Base-by-base conservation (phyloP, 1,140 invertebrate species). In the Leptinotarsa defecta region DNA sequence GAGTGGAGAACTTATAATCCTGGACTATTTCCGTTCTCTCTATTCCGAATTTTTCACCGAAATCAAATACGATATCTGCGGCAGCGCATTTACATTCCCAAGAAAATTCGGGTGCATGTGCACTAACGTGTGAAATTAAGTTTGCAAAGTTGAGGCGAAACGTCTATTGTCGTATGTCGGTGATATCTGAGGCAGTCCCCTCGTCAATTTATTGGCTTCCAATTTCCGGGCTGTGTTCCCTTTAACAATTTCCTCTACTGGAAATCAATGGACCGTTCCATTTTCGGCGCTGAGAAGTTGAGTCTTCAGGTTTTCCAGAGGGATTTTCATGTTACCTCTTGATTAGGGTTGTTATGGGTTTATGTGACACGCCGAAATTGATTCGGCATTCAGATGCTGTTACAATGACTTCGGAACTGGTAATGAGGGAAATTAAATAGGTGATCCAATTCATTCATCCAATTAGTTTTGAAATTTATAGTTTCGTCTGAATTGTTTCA, bases 121-220 rank as follows among this genome's bases (percentile, higher is more conserved):
- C 52, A 57, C 52, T 19, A 57, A 57, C 52, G 52, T 57, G 52
- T 57, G 52, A 57, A 57, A 57, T 57, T 57, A 57, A 19, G 52
- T 57, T 57, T 57, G 52, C 52, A 19, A 57, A 57, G 15, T 57
- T 57, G 52, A 57, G 52, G n/a, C 52, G 52, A 57, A 57, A 57
- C 52, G 52, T 57, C 52, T 19, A 57, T 57, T 57, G 52, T 57
- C 52, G 52, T 57, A n/a, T 57, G 52, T 57, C 52, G 15, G 52
- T 57, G 52, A 57, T 57, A 57, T 57, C 52, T 57, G 52, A 57
- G 52, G 52, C 52, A 57, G 15, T 19, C 52, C 52, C 52, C 52
- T 57, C 52, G 52, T 57, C 52, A 57, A 57, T 57, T 57, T 57
- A 57, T 57, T 57, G 52, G 52, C 52, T 57, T 57, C 52, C 52